These are phyloP conservation scores for Coluber constrictor DNA, from an alignment of 2,797 vertebrate species.

Conservation along the genomic window DNA sequence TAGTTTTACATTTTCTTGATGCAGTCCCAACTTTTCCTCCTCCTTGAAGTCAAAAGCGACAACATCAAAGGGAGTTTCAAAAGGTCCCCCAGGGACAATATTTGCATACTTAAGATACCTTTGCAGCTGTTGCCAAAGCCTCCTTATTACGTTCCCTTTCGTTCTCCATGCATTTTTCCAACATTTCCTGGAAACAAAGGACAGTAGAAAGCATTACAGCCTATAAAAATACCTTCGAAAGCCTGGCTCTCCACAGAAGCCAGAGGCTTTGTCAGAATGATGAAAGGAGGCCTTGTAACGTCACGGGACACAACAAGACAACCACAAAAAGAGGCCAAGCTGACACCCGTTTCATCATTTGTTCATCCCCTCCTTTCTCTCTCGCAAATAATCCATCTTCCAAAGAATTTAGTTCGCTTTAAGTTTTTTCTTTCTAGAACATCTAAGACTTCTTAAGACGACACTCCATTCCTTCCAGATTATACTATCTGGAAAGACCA, in stretches of 20 bases:
- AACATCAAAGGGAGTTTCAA: background rate
- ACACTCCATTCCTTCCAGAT: background rate
- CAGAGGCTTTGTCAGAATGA: background rate
- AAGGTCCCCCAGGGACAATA: background rate
- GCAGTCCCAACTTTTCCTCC: background rate
- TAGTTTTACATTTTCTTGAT: background rate
- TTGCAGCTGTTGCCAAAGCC: slow-evolving; percentile 62
- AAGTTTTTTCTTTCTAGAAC: background rate
- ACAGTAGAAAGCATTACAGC: background rate
- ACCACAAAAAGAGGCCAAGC: background rate
- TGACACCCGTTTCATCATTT: background rate
- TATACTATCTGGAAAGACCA: background rate
- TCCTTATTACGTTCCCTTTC: slow-evolving; percentile 71
- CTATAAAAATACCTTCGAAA: background rate
- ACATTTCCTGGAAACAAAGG: slow-evolving; percentile 60
- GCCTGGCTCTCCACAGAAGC: background rate
- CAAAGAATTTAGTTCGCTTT: background rate
- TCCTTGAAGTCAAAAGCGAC: background rate
- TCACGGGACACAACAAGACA: background rate
- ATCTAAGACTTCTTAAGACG: background rate
- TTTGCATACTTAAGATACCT: slow-evolving; percentile 61
- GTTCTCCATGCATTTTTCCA: slow-evolving; percentile 72
- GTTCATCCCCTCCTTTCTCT: background rate
- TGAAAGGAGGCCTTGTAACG: background rate
- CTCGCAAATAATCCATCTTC: background rate